Evolutionary conservation across 1,140 invertebrate genomes (phyloP), one percentile per base, ranked within the genome.

Genomic region (Anastrepha ludens): DNA sequence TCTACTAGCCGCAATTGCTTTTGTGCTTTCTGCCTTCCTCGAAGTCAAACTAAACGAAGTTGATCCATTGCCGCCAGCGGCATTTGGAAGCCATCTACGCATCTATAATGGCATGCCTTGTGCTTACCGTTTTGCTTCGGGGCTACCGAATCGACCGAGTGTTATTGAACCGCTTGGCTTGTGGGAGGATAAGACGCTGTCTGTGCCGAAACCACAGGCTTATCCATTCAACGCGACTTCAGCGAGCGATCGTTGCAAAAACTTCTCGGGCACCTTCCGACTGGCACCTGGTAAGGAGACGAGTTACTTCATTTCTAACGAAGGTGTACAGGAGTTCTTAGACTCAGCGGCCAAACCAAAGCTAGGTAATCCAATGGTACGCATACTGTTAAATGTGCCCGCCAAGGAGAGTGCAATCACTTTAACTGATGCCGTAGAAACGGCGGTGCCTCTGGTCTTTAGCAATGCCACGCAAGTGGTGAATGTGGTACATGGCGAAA

Each of bases 11-110:
- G 96, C 96, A 0, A 11, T 96, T 5, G 96, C 98, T 0, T 99
- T 99, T 93, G 92, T 97, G 7, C 93, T 98, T 39, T 98, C 98
- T n/a, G 98, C 96, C 4, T 91, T 97, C 64, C 94, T 99, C 0
- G 97, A 99, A 94, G 89, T 98, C 8, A 92, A 96, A 90, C 94
- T 99, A 59, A 95, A 98, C 94, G 92, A 93, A 86, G 95, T 95
- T 0, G 95, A 96, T 89, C 95, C 96, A 0, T 89, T 94, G 4
- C 89, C 95, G 39, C 95, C 95, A 1, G 90, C 91, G 55, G n/a
- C 88, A 20, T 95, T 94, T 17, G 90, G 94, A 17, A 94, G 94
- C 0, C 96, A 97, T 91, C 78, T 98, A 47, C 94, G 96, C 50
- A 94, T 98, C 58, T 97, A 96, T 89, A 98, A 98, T 91, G 94